Conservation (phyloP, 2,888 invertebrate genomes). For the Protonemura montana region DNA sequence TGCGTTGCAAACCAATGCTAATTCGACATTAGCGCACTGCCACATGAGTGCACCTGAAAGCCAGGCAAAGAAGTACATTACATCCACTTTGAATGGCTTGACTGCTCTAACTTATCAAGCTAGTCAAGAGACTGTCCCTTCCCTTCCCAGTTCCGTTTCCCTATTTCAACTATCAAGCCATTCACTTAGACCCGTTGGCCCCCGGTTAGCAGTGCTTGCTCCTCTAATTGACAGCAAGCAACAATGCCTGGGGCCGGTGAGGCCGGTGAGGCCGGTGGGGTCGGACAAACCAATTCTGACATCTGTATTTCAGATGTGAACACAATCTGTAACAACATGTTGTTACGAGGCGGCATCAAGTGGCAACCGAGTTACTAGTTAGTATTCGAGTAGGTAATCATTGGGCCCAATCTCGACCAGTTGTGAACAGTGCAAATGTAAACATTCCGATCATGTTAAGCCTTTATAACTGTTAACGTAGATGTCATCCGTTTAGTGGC, state of each 20-base stretch:
- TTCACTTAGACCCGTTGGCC: conserved; percentile 28
- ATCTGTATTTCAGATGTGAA: conserved; percentile 42
- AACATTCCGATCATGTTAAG: conserved; percentile 29
- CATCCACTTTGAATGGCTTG: conserved; percentile 43
- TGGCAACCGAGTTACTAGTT: too few species aligned
- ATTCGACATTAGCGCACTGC: neutral
- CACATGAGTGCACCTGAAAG: conserved; percentile 45
- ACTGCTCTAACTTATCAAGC: neutral
- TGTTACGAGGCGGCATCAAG: too few species aligned
- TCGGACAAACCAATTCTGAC: conserved; percentile 35
- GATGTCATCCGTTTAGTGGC: conserved; percentile 46
- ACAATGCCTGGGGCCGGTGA: neutral
- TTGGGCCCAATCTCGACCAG: neutral
- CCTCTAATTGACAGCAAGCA: conserved; percentile 44
- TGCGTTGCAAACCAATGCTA: conserved; percentile 22
- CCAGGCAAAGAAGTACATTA: conserved; percentile 43
- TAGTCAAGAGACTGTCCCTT: conserved; percentile 36
- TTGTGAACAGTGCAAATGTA: conserved; percentile 27
- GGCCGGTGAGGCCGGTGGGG: too few species aligned
- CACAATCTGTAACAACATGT: neutral
- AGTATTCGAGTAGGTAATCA: neutral
- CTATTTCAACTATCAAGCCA: conserved; percentile 20
- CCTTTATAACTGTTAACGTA: conserved; percentile 23
- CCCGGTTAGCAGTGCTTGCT: neutral
- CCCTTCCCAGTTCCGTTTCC: conserved; percentile 22